These are phyloP conservation scores for Drosophila antonietae DNA, from an alignment of 2,888 invertebrate genomes.

Conservation along the genomic window DNA sequence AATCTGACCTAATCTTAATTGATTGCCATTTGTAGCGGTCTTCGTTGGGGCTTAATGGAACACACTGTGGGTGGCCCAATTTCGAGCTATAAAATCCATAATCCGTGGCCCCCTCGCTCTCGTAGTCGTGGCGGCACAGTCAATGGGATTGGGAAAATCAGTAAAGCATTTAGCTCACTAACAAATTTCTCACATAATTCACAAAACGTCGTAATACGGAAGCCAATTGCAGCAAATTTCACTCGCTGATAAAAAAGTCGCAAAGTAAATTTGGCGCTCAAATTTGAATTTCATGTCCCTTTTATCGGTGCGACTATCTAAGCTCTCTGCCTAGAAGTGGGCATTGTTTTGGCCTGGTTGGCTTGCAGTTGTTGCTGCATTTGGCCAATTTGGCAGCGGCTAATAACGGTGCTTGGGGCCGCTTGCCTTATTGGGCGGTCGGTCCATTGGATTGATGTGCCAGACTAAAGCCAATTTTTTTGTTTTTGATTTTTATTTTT, in stretches of 20 bases:
- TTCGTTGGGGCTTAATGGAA: constrained; percentile 26
- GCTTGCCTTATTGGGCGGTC: constrained; percentile 67
- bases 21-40: constrained; percentile 43
- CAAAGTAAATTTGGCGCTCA: constrained; percentile 62
- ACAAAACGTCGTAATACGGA: constrained; percentile 80
- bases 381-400: constrained; percentile 69
- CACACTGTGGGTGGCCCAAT: constrained; percentile 36
- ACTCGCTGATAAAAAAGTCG: constrained; percentile 64
- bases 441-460: constrained; percentile 69
- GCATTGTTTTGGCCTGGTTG: constrained; percentile 42
- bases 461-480: constrained; percentile 44
- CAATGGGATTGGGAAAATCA: constrained; percentile 37
- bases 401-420: constrained; percentile 70
- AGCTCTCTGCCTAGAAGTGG: constrained; percentile 55
- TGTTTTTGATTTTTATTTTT: constrained; percentile 23
- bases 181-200: constrained; percentile 78
- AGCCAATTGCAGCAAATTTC: constrained; percentile 72
- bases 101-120: neutral
- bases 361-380: constrained; percentile 34
- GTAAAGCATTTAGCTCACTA: constrained; percentile 63
- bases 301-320: constrained; percentile 79
- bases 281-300: constrained; percentile 83
- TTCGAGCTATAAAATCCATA: constrained; percentile 4
- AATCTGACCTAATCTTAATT: constrained; percentile 39
- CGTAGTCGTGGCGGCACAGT: neutral